phyloP scores from a whole-genome alignment of 2,888 invertebrate genomes.

The Galerucella calmariensis region DNA sequence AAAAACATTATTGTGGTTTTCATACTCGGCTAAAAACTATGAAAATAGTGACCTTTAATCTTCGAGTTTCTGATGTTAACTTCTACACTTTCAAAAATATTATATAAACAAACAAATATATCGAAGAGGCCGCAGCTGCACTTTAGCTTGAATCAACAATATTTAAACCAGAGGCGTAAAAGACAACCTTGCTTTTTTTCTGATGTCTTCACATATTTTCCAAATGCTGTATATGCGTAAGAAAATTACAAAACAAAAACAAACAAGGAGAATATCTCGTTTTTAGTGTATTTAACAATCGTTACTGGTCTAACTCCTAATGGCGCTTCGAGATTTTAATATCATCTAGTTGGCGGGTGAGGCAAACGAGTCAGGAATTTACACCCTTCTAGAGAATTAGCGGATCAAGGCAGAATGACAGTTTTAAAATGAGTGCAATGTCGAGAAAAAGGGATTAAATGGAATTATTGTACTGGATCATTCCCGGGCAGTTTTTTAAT shows the following conservation, averaged over 20 bases:
- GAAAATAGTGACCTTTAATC: too few species aligned
- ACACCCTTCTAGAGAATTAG: slow-evolving; percentile 45
- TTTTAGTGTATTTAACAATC: slow-evolving; percentile 23
- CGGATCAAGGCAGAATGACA: slow-evolving; percentile 51
- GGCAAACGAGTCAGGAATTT: slow-evolving; percentile 29
- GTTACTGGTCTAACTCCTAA: slow-evolving; percentile 22
- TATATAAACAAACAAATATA: too few species aligned
- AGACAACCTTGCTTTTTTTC: too few species aligned
- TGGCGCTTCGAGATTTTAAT: slow-evolving; percentile 29
- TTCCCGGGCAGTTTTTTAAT: slow-evolving; percentile 15
- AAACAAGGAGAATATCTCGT: slow-evolving; percentile 19
- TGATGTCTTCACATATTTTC: too few species aligned
- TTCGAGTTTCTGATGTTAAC: too few species aligned
- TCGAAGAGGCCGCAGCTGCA: too few species aligned
- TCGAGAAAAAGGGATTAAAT: slow-evolving; percentile 42
- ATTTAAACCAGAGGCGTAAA: too few species aligned
- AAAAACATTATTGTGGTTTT: too few species aligned
- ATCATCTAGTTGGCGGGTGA: slow-evolving; percentile 22
- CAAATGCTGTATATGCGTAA: neutral
- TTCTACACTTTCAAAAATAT: too few species aligned
- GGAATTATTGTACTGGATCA: slow-evolving; percentile 31
- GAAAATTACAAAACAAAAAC: neutral
- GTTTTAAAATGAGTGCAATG: slow-evolving; percentile 48
- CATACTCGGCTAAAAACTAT: too few species aligned
- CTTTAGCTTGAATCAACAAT: too few species aligned